Percentiles rank a stretch among this genome's conserved stretches.
Evolutionary conservation across 37 sponge, comb jelly and placozoan species (phyloP).

Genomic region (Cladorhizidae sp.): DNA sequence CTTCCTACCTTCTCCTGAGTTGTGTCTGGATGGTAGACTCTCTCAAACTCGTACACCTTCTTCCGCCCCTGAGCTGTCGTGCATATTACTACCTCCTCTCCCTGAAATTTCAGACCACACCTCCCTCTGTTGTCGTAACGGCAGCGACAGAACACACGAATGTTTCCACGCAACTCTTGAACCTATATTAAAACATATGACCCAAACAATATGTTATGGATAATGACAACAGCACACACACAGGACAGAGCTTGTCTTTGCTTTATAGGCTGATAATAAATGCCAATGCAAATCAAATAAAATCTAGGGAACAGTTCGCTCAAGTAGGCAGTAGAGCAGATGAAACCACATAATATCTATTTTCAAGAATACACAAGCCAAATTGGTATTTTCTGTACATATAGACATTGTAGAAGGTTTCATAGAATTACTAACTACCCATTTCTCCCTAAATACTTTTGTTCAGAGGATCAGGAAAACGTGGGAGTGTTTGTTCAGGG

Average conservation of each 20-base stretch:
- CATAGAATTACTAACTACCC: too few relatives aligned
- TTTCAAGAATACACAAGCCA: too few relatives aligned
- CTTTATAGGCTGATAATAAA: too few relatives aligned
- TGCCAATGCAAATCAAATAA: too few relatives aligned
- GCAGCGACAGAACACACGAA: constrained; percentile 87
- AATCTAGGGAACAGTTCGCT: too few relatives aligned
- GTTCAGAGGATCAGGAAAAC: too few relatives aligned
- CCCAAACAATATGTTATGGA: not conserved
- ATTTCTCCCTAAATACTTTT: too few relatives aligned
- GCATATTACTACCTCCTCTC: constrained; percentile 26
- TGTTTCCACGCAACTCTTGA: constrained; percentile 80
- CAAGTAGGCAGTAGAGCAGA: too few relatives aligned
- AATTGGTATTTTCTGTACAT: too few relatives aligned
- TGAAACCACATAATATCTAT: too few relatives aligned
- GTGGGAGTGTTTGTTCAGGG: too few relatives aligned
- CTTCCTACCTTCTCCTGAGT: constrained; percentile 71
- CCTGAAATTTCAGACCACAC: constrained; percentile 40
- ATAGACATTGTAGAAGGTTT: too few relatives aligned
- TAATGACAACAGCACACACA: not conserved
- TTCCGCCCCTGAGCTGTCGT: constrained; percentile 59
- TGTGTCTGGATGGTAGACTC: constrained; percentile 53
- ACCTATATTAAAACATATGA: constrained; percentile 54
- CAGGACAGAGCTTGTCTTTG: not conserved
- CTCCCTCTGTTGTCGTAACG: constrained; percentile 59
- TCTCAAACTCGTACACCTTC: constrained; percentile 81